phyloP scores from a whole-genome alignment of 2,888 invertebrate genomes.

The Laothoe populi region DNA sequence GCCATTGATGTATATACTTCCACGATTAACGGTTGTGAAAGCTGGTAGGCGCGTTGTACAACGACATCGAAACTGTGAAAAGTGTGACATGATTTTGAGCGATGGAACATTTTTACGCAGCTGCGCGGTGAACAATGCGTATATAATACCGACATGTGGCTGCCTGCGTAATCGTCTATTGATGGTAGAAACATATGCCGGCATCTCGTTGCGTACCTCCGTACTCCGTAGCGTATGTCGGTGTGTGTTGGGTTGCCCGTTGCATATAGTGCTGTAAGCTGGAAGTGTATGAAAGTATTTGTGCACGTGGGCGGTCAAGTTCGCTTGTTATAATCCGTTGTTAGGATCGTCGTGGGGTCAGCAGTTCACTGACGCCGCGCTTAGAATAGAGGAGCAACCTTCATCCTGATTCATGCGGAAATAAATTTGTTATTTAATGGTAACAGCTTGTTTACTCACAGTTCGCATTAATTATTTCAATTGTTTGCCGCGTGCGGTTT shows the following conservation, averaged over 20 bases:
- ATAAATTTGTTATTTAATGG: constrained; percentile 58
- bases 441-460: constrained; percentile 65
- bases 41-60: constrained; percentile 48
- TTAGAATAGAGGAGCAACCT: constrained; percentile 60
- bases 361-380: constrained; percentile 60
- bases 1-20: constrained; percentile 52
- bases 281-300: constrained; percentile 53
- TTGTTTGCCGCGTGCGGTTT: constrained; percentile 62
- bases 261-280: constrained; percentile 33
- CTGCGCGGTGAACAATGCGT: constrained; percentile 35
- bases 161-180: constrained; percentile 39
- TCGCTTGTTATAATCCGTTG: constrained; percentile 67
- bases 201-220: constrained; percentile 31
- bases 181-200: constrained; percentile 49
- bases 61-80: constrained; percentile 47
- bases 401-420: constrained; percentile 65
- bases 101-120: constrained; percentile 41
- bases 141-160: constrained; percentile 39
- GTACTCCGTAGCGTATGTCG: not conserved
- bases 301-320: constrained; percentile 77
- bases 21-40: constrained; percentile 66
- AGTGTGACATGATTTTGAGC: constrained; percentile 57
- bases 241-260: constrained; percentile 24
- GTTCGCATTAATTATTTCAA: constrained; percentile 61
- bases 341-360: constrained; percentile 66